phyloP scores from a whole-genome alignment of 1,140 invertebrate genomes.

The Planococcus citri region DNA sequence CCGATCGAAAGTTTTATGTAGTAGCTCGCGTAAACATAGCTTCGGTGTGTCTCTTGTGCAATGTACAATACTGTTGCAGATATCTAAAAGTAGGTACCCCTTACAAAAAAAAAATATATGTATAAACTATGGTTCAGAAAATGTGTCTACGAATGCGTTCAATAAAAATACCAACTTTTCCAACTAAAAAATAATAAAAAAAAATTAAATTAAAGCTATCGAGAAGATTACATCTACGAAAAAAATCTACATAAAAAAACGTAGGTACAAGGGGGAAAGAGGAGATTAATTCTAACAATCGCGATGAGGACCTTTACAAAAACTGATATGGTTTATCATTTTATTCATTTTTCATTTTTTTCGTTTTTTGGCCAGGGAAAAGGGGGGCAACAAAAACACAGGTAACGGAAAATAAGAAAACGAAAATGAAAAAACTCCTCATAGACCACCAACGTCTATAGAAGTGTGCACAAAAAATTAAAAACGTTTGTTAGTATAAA shows the following conservation, averaged over 20 bases:
- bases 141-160: constrained; percentile 34
- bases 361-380: too few relatives aligned
- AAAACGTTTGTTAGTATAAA: not conserved
- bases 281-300: too few relatives aligned
- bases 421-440: not conserved
- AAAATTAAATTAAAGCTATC: constrained; percentile 11
- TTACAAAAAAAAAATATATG: not conserved
- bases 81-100: too few relatives aligned
- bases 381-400: too few relatives aligned
- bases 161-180: not conserved
- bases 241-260: not conserved
- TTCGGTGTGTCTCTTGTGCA: too few relatives aligned
- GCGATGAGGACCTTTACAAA: too few relatives aligned
- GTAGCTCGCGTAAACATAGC: too few relatives aligned
- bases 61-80: too few relatives aligned
- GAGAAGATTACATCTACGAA: constrained; percentile 11
- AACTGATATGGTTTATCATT: not conserved
- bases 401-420: too few relatives aligned
- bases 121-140: constrained; percentile 33
- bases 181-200: not conserved
- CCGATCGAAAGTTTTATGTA: too few relatives aligned
- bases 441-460: not conserved
- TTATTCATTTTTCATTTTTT: not conserved
- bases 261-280: too few relatives aligned
- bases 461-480: not conserved